These are phyloP conservation scores for Lumbricus terrestris DNA, from an alignment of 2,888 invertebrate species.

Conservation along the genomic window DNA sequence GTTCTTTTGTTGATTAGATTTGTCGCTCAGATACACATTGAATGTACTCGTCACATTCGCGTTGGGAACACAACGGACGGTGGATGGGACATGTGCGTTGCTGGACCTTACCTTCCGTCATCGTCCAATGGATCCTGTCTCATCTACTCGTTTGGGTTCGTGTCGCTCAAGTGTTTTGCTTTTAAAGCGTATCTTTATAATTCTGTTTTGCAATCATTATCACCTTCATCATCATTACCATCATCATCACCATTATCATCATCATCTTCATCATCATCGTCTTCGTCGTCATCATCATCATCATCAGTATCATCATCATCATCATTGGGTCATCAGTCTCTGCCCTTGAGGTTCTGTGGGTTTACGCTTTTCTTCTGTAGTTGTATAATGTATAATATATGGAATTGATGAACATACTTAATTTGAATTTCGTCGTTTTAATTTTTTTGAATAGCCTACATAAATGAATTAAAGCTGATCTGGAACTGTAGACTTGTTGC, in stretches of 20 bases:
- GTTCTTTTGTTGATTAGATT: not conserved
- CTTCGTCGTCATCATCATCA: too few species aligned
- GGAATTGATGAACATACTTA: not conserved
- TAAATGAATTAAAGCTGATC: not conserved
- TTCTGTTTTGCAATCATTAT: not conserved
- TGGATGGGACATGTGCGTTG: not conserved
- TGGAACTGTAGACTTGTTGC: not conserved
- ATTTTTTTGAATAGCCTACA: not conserved
- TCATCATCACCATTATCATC: too few species aligned
- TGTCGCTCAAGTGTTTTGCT: not conserved
- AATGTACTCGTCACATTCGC: not conserved
- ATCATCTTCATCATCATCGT: too few species aligned
- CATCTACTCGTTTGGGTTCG: not conserved
- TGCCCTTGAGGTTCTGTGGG: too few species aligned
- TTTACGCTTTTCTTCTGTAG: not conserved
- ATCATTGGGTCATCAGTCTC: too few species aligned
- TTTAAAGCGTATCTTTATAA: not conserved
- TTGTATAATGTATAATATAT: too few species aligned
- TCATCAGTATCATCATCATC: too few species aligned
- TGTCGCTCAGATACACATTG: not conserved
- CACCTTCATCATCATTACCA: too few species aligned
- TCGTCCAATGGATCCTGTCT: not conserved
- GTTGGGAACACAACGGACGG: not conserved
- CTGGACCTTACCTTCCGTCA: not conserved
- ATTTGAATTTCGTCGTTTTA: too few species aligned